Evolutionary conservation across 2,888 invertebrate species (phyloP).

Genomic region (Eugnorisma glareosa): DNA sequence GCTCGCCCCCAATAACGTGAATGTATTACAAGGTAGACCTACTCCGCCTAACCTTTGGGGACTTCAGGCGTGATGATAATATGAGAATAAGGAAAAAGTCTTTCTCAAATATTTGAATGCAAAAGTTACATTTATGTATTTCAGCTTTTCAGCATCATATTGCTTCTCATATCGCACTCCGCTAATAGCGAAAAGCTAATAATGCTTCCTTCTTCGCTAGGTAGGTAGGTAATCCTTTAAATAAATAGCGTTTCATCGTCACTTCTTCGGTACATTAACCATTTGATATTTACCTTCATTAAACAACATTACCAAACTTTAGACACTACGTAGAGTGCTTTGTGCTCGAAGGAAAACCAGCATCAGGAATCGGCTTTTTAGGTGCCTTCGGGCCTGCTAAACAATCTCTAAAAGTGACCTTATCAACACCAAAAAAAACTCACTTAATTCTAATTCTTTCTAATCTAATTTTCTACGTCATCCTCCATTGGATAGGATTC

Average conservation of each 20-base stretch:
- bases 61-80: not conserved
- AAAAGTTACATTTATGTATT: not conserved
- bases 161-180: not conserved
- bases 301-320: not conserved
- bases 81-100: not conserved
- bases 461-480: constrained; percentile 49
- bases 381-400: not conserved
- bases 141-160: not conserved
- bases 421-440: constrained; percentile 28
- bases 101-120: not conserved
- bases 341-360: too few relatives aligned
- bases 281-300: constrained; percentile 7
- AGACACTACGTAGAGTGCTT: too few relatives aligned
- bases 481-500: constrained; percentile 21
- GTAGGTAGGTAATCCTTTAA: not conserved
- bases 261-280: constrained; percentile 1
- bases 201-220: not conserved
- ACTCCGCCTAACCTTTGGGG: not conserved
- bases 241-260: not conserved
- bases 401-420: constrained; percentile 2
- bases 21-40: not conserved
- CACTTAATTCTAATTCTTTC: constrained; percentile 26
- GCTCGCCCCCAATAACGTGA: not conserved
- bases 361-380: too few relatives aligned
- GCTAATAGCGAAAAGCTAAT: not conserved